phyloP scores from a whole-genome alignment of 2,888 invertebrate genomes.

The Amaurobius ferox region DNA sequence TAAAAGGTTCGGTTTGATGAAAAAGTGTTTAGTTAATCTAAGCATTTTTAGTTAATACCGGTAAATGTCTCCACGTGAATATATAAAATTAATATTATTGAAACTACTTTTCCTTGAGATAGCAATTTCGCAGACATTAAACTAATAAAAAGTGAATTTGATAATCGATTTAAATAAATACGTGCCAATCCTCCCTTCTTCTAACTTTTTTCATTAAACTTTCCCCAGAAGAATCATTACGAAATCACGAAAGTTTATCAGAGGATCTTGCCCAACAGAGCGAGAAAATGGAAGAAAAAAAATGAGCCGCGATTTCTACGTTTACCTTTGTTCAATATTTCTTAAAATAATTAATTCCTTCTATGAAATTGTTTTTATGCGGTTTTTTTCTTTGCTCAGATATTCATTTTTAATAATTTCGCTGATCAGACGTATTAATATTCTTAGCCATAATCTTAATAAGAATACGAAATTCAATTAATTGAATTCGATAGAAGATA shows the following conservation, averaged over 20 bases:
- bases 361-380: slow-evolving; percentile 52
- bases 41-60: too few species aligned
- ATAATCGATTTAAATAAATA: slow-evolving; percentile 26
- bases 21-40: too few species aligned
- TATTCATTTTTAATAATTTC: background rate
- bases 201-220: slow-evolving; percentile 41
- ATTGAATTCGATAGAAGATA: background rate
- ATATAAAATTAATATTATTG: too few species aligned
- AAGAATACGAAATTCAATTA: background rate
- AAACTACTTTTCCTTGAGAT: too few species aligned
- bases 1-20: too few species aligned
- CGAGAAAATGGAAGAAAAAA: slow-evolving; percentile 65
- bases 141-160: too few species aligned
- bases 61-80: too few species aligned
- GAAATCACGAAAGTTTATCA: slow-evolving; percentile 44
- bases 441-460: background rate
- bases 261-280: slow-evolving; percentile 35
- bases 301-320: slow-evolving; percentile 59
- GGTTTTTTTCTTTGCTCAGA: too few species aligned
- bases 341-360: slow-evolving; percentile 71
- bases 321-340: slow-evolving; percentile 65
- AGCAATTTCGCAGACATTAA: too few species aligned
- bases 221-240: slow-evolving; percentile 57
- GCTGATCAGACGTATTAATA: too few species aligned
- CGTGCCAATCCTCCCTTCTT: slow-evolving; percentile 22